These are phyloP conservation scores for Andricus curvator DNA, from an alignment of 2,888 invertebrate genomes.

Conservation along the genomic window DNA sequence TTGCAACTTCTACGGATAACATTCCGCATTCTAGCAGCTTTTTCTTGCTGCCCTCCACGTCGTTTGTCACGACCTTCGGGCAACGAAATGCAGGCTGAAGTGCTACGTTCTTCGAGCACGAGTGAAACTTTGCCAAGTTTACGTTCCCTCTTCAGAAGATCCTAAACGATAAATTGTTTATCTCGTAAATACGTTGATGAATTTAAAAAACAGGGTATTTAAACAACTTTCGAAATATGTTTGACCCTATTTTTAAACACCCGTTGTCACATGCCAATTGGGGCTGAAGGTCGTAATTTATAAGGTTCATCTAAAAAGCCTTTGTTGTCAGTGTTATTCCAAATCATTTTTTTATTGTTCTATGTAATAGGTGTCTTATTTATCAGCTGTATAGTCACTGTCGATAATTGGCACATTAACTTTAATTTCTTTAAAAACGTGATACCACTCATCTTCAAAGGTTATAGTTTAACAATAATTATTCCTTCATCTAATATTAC, in stretches of 20 bases:
- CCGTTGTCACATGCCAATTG: too few relatives aligned
- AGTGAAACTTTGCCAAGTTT: conserved; percentile 28
- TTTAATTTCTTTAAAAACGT: too few relatives aligned
- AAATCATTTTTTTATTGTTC: too few relatives aligned
- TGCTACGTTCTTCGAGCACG: background rate
- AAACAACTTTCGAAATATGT: background rate
- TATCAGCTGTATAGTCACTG: too few relatives aligned
- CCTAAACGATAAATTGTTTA: background rate
- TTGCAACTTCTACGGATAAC: conserved; percentile 14
- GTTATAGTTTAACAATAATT: too few relatives aligned
- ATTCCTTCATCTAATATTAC: too few relatives aligned
- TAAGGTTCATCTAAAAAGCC: too few relatives aligned
- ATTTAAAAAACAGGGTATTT: background rate
- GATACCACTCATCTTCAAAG: too few relatives aligned
- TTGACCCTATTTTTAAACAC: background rate
- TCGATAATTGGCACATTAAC: too few relatives aligned
- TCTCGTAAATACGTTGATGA: background rate
- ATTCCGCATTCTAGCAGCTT: conserved; percentile 6
- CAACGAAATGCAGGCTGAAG: background rate
- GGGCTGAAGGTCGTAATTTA: too few relatives aligned
- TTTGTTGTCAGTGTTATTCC: too few relatives aligned
- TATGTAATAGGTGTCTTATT: too few relatives aligned
- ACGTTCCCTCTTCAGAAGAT: background rate
- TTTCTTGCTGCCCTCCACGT: conserved; percentile 18
- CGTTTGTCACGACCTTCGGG: conserved; percentile 28